A percentile compares a stretch with the other conserved stretches of the same genome.
Conservation (phyloP, 2,888 invertebrate genomes). For the Resseliella maxima region DNA sequence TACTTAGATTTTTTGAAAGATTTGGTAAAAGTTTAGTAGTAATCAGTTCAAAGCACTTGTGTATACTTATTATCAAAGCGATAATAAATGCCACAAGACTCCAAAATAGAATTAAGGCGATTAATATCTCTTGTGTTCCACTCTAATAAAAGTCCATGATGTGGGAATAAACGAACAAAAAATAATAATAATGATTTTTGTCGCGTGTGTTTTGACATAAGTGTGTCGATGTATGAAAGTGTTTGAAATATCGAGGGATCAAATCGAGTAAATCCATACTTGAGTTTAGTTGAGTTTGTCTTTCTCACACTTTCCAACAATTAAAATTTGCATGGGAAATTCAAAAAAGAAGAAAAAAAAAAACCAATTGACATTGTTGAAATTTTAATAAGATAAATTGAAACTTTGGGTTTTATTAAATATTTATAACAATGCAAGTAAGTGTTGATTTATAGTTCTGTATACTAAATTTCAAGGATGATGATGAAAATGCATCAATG, state of each 20-base stretch:
- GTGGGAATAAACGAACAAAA: background rate
- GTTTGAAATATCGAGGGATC: background rate
- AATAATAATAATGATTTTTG: background rate
- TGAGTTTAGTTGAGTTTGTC: background rate
- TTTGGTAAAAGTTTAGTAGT: background rate
- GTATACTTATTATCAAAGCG: background rate
- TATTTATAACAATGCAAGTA: too few relatives aligned
- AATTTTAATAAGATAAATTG: too few relatives aligned
- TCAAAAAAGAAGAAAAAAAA: too few relatives aligned
- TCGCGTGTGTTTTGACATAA: slow-evolving; percentile 46
- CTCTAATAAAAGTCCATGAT: background rate
- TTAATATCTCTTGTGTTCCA: slow-evolving; percentile 17
- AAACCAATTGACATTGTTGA: too few relatives aligned
- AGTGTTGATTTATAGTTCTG: too few relatives aligned
- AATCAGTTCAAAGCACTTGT: background rate
- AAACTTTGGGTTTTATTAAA: too few relatives aligned
- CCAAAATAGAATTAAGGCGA: slow-evolving; percentile 42
- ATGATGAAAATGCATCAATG: background rate
- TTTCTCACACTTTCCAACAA: background rate
- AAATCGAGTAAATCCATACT: background rate
- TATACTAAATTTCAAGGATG: background rate
- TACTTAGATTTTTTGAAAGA: too few relatives aligned
- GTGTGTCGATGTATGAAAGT: background rate
- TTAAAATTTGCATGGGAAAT: background rate
- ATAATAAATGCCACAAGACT: background rate